Base-by-base conservation (phyloP, 2,797 vertebrate species). In the Rhyacichthys aspro region DNA sequence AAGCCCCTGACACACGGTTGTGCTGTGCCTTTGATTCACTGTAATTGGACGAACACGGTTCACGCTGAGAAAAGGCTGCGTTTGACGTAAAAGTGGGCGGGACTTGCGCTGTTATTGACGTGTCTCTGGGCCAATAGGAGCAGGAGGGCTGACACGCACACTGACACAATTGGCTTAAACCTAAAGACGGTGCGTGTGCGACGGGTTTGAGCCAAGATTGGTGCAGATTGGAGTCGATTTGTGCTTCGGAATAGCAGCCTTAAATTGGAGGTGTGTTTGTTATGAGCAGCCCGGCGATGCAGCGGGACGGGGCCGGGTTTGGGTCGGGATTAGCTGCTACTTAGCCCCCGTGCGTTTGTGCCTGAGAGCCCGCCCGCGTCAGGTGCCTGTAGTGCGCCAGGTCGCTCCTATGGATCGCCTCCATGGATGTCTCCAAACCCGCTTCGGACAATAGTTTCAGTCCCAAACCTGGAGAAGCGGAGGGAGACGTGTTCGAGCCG, bases 391-490 rank as follows among this genome's bases (percentile, higher is more conserved):
- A 76, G 82, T 82, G 83, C 85, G 80, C 77, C 89, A 78, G 84
- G 89, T 88, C 87, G 92, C 82, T 89, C 92, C 89, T 95, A 96
- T 96, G 96, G 96, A 95, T 95, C 93, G 93, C 85, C 88, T 92
- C 91, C 88, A 97, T 98, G 96, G 96, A 98, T 91, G 93, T 93
- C 85, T 92, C 93, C 92, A 93, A 91, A 88, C 90, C 94, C 87
- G 91, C 88, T 78, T 72, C 90, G 91, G 91, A 93, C 83, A 81
- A 83, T 85, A 91, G 90, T 86, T 85, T 85, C 87, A 91, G 90
- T 88, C 90, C 87, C 69, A 85, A 72, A 69, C 74, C 86, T 2
- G 82, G 83, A 70, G 88, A 85, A 37, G 58, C 89, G 18, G 84
- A 88, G 36, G 67, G 88, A 47, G 91, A 90, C 72, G 89, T 90